These are phyloP conservation scores for Luperina nickerlii DNA, from an alignment of 2,888 invertebrate species.

Conservation along the genomic window DNA sequence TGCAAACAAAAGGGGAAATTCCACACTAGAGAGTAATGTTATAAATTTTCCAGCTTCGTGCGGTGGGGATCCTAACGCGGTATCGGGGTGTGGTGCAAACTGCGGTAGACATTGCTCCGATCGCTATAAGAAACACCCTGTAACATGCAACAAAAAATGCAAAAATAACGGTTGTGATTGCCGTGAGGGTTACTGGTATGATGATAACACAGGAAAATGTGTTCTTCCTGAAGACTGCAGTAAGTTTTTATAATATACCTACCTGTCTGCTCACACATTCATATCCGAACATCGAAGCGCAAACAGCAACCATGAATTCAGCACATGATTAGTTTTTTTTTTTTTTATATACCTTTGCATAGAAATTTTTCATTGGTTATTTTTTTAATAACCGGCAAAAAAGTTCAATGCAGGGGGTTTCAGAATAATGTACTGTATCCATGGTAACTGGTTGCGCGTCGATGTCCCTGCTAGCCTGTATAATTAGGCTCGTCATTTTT, in stretches of 20 bases:
- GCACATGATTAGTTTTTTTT: no score
- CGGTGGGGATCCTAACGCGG: constrained; percentile 65
- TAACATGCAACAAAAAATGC: constrained; percentile 55
- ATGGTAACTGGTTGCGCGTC: not conserved
- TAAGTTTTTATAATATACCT: constrained; percentile 6
- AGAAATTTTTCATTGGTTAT: no score
- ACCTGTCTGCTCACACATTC: not conserved
- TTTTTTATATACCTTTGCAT: no score
- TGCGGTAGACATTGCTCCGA: constrained; percentile 66
- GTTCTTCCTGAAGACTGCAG: constrained; percentile 18
- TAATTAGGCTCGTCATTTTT: not conserved
- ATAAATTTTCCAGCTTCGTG: constrained; percentile 59
- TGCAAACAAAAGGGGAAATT: not conserved
- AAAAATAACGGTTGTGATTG: constrained; percentile 48
- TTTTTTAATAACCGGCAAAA: not conserved
- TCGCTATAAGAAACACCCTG: constrained; percentile 35
- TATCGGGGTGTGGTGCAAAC: constrained; percentile 69
- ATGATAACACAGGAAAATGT: constrained; percentile 25
- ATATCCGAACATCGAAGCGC: not conserved
- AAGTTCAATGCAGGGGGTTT: not conserved
- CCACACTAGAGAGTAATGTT: constrained; percentile 1
- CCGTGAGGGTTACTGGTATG: constrained; percentile 8
- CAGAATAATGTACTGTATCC: not conserved
- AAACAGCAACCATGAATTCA: not conserved
- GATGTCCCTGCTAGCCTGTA: not conserved